Percentiles rank a stretch among this genome's conserved stretches.
Conservation (phyloP, 2,888 invertebrate species). For the Tachina lurida region DNA sequence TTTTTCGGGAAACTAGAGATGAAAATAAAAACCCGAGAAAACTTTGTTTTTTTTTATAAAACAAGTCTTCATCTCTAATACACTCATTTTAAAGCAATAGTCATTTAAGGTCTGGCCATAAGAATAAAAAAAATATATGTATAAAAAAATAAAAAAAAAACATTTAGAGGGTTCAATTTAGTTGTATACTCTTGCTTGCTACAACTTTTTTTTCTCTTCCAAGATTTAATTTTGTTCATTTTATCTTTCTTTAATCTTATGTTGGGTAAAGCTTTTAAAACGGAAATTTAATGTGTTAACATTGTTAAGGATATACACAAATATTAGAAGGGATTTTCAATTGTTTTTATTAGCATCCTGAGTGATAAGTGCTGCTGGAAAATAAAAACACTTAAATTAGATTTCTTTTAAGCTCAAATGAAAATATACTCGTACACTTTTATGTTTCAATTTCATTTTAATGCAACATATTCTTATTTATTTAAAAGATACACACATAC, state of each 20-base stretch:
- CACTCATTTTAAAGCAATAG: conserved; percentile 22
- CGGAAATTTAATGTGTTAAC: conserved; percentile 62
- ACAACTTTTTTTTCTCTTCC: background rate
- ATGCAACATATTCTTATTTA: background rate
- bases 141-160: background rate
- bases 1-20: background rate
- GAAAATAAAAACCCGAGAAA: background rate
- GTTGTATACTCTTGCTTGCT: background rate
- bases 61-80: conserved; percentile 23
- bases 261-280: conserved; percentile 40
- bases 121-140: background rate
- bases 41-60: conserved; percentile 7
- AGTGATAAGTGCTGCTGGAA: conserved; percentile 25
- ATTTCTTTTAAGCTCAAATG: conserved; percentile 4
- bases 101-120: conserved; percentile 12
- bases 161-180: conserved; percentile 35
- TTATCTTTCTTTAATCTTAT: conserved; percentile 36
- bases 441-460: background rate
- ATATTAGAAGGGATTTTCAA: conserved; percentile 45
- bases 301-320: conserved; percentile 31
- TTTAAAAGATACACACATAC: background rate
- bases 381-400: conserved; percentile 1
- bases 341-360: conserved; percentile 43
- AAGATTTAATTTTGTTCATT: conserved; percentile 35
- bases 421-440: conserved; percentile 11